Conservation (phyloP, 35 echinoderm and acorn worm genomes). For the Anneissia japonica region DNA sequence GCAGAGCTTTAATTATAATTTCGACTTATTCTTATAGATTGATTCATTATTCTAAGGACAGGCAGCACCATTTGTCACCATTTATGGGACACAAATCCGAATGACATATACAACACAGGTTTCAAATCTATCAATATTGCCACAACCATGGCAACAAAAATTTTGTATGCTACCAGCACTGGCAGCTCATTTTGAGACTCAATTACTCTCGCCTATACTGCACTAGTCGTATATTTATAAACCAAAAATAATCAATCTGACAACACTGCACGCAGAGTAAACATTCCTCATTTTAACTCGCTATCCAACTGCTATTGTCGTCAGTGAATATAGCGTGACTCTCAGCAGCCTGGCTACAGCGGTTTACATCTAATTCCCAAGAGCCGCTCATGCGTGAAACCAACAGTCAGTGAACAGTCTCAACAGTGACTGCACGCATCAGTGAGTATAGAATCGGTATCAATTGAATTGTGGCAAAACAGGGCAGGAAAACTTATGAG, state of each 20-base stretch:
- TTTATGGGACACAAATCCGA: no score
- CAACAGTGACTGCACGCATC: neutral
- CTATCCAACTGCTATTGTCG: neutral
- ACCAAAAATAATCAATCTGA: neutral
- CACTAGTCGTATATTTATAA: neutral
- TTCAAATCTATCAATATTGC: neutral
- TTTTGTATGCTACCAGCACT: neutral
- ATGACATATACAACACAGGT: neutral
- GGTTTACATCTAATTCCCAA: neutral
- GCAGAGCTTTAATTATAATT: no score
- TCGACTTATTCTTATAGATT: no score
- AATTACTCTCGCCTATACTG: neutral
- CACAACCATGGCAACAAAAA: neutral
- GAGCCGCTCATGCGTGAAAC: neutral
- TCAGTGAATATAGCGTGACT: neutral
- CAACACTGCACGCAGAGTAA: neutral
- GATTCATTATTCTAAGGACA: no score
- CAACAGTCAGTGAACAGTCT: neutral
- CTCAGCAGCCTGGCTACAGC: neutral
- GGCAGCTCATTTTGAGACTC: neutral
- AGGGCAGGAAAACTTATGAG: neutral
- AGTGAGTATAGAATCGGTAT: neutral
- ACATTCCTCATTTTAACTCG: neutral
- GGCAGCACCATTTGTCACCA: no score
- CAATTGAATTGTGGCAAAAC: neutral